Conservation (phyloP, 2,888 invertebrate genomes). For the Hetaerina titia region DNA sequence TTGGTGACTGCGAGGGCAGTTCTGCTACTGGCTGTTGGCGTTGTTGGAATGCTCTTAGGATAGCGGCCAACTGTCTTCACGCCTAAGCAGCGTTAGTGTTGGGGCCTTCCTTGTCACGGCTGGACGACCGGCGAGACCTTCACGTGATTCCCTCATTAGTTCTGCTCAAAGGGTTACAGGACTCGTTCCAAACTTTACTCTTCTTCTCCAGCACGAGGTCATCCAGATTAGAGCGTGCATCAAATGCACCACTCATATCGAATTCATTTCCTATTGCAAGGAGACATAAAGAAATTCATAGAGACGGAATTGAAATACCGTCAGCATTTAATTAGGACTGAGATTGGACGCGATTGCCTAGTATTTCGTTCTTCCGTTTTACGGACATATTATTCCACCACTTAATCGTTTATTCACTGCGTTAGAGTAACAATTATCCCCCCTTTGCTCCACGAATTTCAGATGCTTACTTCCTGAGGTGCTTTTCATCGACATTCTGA, state of each 20-base stretch:
- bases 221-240: constrained; percentile 32
- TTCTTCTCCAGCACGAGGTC: constrained; percentile 23
- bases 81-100: constrained; percentile 1
- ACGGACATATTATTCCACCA: not conserved
- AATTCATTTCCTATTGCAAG: not conserved
- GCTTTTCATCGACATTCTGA: not conserved
- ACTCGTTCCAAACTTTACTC: constrained; percentile 40
- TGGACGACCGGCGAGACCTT: constrained; percentile 40
- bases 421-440: not conserved
- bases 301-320: not conserved
- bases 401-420: not conserved
- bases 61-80: not conserved
- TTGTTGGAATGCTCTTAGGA: not conserved
- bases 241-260: constrained; percentile 9
- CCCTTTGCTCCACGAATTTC: not conserved
- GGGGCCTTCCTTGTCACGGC: constrained; percentile 1
- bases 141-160: constrained; percentile 43
- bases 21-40: not conserved
- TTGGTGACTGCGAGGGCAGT: not conserved
- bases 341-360: not conserved
- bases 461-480: not conserved
- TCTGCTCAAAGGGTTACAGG: constrained; percentile 59
- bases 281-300: not conserved
- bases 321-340: not conserved
- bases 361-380: not conserved